Conservation (phyloP, 2,113 vertebrate genomes). For the Nothobranchius furzeri region DNA sequence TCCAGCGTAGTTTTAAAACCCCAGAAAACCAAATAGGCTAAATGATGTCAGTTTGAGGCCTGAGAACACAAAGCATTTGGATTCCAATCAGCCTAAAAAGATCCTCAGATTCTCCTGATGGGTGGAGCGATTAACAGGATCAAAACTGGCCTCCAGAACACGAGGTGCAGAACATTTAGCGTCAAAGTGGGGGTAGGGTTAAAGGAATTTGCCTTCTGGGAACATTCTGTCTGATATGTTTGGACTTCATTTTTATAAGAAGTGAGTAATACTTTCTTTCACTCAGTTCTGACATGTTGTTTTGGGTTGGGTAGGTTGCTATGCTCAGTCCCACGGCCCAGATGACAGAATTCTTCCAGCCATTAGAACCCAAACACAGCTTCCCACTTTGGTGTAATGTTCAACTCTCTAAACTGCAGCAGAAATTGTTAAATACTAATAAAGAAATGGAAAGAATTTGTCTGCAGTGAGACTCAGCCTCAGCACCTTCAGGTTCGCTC, state of each 20-base stretch:
- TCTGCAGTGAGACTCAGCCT: constrained; percentile 41
- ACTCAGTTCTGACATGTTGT: neutral
- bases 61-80: constrained; percentile 1
- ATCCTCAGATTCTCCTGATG: no score
- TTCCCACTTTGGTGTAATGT: constrained; percentile 18
- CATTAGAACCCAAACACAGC: constrained; percentile 33
- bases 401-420: constrained; percentile 26
- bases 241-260: neutral
- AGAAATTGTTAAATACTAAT: constrained; percentile 40
- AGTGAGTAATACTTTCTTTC: constrained; percentile 7
- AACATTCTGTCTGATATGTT: constrained; percentile 4
- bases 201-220: neutral
- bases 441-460: constrained; percentile 62
- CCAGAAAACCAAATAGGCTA: constrained; percentile 83
- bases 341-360: constrained; percentile 32
- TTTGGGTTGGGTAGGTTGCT: constrained; percentile 19
- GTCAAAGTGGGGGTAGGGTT: neutral
- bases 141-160: no score
- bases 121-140: no score
- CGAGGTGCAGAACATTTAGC: no score
- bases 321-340: neutral
- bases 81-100: neutral
- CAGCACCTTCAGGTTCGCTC: constrained; percentile 44
- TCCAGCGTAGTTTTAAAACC: constrained; percentile 90
- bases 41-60: constrained; percentile 4